Conservation (phyloP, 2,888 invertebrate species). For the Drosophila antonietae region DNA sequence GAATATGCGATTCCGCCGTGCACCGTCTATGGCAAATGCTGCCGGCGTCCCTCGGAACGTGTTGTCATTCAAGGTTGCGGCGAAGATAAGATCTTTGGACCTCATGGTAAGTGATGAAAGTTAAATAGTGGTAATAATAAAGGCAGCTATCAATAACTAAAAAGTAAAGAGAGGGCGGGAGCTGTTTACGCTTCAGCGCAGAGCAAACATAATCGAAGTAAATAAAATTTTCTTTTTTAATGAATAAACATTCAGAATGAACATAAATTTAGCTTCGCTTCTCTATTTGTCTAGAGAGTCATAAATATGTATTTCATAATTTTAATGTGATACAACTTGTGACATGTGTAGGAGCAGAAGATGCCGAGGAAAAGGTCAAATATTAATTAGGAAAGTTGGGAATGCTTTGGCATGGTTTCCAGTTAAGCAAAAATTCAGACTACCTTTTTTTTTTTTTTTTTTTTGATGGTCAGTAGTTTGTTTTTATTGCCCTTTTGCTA, state of each 20-base stretch:
- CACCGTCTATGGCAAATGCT: conserved; percentile 39
- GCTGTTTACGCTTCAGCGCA: no score
- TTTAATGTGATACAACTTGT: not conserved
- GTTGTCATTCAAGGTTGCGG: conserved; percentile 27
- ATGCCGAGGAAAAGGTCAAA: not conserved
- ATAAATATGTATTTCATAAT: conserved; percentile 1
- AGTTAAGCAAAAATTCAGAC: conserved; percentile 5
- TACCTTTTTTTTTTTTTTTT: not conserved
- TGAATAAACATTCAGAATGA: not conserved
- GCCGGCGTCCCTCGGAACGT: conserved; percentile 21
- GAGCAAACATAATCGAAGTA: not conserved
- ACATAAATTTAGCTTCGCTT: not conserved
- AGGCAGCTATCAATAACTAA: not conserved
- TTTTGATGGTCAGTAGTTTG: not conserved
- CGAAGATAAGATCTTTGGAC: conserved; percentile 15
- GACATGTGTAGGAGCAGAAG: not conserved
- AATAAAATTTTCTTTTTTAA: not conserved
- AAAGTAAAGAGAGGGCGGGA: not conserved
- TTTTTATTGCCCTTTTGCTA: not conserved
- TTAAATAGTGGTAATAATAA: no score
- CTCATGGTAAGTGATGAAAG: conserved; percentile 24
- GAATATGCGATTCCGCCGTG: conserved; percentile 5
- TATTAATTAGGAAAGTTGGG: conserved; percentile 14
- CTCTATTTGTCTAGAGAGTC: not conserved
- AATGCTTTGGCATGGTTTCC: not conserved